Conservation (phyloP, 2,797 vertebrate genomes). For the Cyclura pinguis region DNA sequence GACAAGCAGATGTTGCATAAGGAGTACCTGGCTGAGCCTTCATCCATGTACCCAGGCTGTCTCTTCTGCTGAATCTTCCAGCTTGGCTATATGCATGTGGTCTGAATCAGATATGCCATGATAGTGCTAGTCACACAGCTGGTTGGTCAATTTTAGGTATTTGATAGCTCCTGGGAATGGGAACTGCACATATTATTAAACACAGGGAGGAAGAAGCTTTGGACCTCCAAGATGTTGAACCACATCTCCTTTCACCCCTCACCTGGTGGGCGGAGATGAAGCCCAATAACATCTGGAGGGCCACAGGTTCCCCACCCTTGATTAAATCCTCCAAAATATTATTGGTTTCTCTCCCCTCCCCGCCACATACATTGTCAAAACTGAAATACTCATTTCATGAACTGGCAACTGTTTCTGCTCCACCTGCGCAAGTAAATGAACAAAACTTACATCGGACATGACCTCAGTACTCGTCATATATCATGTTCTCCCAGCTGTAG, state of each 20-base stretch:
- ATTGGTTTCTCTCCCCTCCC: constrained; percentile 6
- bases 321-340: background rate
- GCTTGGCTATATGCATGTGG: background rate
- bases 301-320: background rate
- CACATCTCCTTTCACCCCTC: background rate
- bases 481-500: constrained; percentile 38
- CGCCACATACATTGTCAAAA: background rate
- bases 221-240: background rate
- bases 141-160: background rate
- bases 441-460: constrained; percentile 53
- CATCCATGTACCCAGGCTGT: background rate
- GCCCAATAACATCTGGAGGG: background rate
- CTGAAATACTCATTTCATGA: constrained; percentile 44
- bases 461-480: constrained; percentile 58
- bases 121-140: background rate
- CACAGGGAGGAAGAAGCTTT: background rate
- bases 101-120: too few relatives aligned
- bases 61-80: background rate
- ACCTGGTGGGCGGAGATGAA: background rate
- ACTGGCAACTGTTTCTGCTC: constrained; percentile 55
- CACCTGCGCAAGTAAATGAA: constrained; percentile 63
- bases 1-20: background rate
- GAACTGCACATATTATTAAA: background rate
- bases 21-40: background rate
- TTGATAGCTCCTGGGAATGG: background rate